Conservation (phyloP, 1,140 invertebrate species). For the Drosophila leontia region DNA sequence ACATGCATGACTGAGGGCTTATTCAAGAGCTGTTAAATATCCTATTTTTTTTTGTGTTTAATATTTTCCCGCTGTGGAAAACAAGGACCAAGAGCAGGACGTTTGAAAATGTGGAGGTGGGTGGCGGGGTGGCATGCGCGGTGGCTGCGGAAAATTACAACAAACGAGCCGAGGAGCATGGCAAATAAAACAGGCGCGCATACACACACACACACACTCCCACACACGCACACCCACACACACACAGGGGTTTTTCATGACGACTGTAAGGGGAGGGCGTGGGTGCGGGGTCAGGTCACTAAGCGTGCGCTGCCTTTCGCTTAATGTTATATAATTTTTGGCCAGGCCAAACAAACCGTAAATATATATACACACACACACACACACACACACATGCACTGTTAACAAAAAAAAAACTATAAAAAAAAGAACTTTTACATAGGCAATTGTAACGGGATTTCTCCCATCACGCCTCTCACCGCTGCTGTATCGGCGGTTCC, state of each 20-base stretch:
- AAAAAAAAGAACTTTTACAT: conserved; percentile 1
- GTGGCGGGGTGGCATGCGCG: conserved; percentile 43
- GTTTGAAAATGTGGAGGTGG: background rate
- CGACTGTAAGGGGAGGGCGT: conserved; percentile 16
- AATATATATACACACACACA: conserved; percentile 17
- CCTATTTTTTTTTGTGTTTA: background rate
- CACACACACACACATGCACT: conserved; percentile 2
- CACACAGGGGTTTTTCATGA: conserved; percentile 13
- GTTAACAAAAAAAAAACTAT: conserved; percentile 1
- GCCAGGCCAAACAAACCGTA: conserved; percentile 28
- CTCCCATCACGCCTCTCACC: conserved; percentile 25
- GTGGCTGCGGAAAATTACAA: conserved; percentile 48
- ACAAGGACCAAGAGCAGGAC: background rate
- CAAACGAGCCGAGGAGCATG: conserved; percentile 49
- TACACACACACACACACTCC: conserved; percentile 2
- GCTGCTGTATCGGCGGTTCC: conserved; percentile 20
- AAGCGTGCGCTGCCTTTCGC: conserved; percentile 56
- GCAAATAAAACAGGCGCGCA: conserved; percentile 38
- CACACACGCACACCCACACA: conserved; percentile 9
- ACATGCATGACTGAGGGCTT: background rate
- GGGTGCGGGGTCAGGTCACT: conserved; percentile 36
- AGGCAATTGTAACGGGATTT: background rate
- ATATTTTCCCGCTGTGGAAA: conserved; percentile 14
- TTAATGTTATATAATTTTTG: conserved; percentile 54
- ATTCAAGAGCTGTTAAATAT: background rate